phyloP scores from a whole-genome alignment of 2,113 vertebrate species.

The Carassius carassius region DNA sequence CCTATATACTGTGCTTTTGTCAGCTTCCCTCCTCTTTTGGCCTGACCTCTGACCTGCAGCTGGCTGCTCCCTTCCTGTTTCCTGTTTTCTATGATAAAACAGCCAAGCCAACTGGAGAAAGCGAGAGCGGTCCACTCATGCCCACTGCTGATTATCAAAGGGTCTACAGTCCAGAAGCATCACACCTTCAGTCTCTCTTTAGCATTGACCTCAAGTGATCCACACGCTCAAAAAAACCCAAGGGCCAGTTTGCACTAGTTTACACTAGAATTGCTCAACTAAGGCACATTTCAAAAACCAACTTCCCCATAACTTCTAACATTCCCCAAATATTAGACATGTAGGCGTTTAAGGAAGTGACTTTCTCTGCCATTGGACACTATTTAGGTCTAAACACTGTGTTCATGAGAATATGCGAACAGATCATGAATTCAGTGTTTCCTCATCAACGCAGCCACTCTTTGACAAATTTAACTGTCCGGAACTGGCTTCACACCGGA shows the following conservation, averaged over 20 bases:
- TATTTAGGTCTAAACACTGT: background rate
- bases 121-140: constrained; percentile 21
- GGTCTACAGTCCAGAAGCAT: background rate
- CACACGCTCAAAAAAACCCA: background rate
- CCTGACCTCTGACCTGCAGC: constrained; percentile 56
- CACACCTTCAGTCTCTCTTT: constrained; percentile 16
- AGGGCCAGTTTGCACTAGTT: background rate
- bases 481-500: constrained; percentile 63
- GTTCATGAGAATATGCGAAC: constrained; percentile 10
- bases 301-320: constrained; percentile 10
- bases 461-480: constrained; percentile 59
- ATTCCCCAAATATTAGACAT: background rate
- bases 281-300: constrained; percentile 4
- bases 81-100: constrained; percentile 60
- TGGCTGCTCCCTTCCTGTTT: constrained; percentile 66
- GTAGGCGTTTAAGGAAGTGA: constrained; percentile 49
- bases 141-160: constrained; percentile 39
- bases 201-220: background rate
- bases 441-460: constrained; percentile 57
- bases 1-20: constrained; percentile 48
- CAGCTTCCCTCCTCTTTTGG: constrained; percentile 47
- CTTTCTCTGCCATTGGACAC: background rate
- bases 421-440: constrained; percentile 36
- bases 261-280: background rate
- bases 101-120: constrained; percentile 35